Percentiles rank a stretch among this genome's conserved stretches.
Evolutionary conservation across 2,888 invertebrate genomes (phyloP).

Genomic region (Capitulum mitella): DNA sequence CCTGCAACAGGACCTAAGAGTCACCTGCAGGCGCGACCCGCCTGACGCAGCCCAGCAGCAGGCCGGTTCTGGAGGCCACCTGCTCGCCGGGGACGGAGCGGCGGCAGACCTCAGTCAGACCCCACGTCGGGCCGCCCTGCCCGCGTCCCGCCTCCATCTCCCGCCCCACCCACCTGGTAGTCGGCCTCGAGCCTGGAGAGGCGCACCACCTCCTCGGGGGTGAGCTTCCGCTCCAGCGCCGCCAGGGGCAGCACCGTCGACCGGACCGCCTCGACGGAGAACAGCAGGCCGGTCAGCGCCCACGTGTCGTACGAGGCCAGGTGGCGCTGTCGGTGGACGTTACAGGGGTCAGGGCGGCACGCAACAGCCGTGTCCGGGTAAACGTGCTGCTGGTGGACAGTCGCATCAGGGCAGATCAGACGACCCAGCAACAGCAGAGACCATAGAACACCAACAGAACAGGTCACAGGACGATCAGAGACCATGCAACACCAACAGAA

Average conservation of each 20-base stretch:
- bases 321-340: background rate
- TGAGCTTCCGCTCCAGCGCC: constrained; percentile 65
- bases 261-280: constrained; percentile 80
- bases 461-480: too few species aligned
- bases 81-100: too few species aligned
- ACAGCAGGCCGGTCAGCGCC: constrained; percentile 58
- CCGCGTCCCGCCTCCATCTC: background rate
- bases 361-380: too few species aligned
- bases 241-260: constrained; percentile 82
- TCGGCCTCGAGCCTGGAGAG: constrained; percentile 84
- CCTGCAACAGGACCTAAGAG: too few species aligned
- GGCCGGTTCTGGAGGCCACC: too few species aligned
- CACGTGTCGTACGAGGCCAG: constrained; percentile 6
- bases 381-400: too few species aligned
- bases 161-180: constrained; percentile 64
- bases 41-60: too few species aligned
- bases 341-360: too few species aligned
- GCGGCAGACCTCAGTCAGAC: background rate
- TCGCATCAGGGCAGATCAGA: background rate
- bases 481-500: too few species aligned
- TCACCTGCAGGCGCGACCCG: too few species aligned
- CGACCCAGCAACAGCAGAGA: constrained; percentile 46
- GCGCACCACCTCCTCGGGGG: constrained; percentile 70
- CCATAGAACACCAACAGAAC: too few species aligned
- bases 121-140: too few species aligned